phyloP scores from a whole-genome alignment of 2,888 invertebrate species.

The Andrena marginata region DNA sequence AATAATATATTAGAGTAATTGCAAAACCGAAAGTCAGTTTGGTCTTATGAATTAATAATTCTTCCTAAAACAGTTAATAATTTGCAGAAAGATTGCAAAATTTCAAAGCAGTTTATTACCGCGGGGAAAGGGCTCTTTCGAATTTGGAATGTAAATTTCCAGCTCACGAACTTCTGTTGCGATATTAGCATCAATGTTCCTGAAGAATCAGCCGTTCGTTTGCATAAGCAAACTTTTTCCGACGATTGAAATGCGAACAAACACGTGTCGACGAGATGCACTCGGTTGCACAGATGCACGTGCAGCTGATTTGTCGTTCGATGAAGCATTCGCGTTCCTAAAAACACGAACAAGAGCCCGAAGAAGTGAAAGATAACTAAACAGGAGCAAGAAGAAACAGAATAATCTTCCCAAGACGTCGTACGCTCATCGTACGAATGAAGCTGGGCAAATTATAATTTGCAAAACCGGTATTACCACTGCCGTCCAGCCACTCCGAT shows the following conservation, averaged over 20 bases:
- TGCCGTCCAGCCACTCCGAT: not conserved
- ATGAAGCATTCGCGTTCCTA: constrained; percentile 13
- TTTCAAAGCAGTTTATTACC: not conserved
- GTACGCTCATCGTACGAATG: constrained; percentile 12
- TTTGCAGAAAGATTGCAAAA: not conserved
- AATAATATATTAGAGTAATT: no score
- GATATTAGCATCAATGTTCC: not conserved
- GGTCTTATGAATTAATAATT: no score
- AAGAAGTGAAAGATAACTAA: not conserved
- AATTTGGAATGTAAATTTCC: not conserved
- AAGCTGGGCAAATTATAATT: constrained; percentile 24
- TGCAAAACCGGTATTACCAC: constrained; percentile 34
- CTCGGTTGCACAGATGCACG: constrained; percentile 15
- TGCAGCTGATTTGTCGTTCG: constrained; percentile 33
- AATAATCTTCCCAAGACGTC: constrained; percentile 20
- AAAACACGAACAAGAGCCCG: not conserved
- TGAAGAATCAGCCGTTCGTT: not conserved
- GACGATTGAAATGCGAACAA: constrained; percentile 37
- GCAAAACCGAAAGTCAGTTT: no score
- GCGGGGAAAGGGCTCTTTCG: not conserved
- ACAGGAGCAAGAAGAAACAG: constrained; percentile 14
- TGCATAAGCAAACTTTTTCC: constrained; percentile 6
- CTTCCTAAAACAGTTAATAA: no score
- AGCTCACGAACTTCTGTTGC: not conserved
- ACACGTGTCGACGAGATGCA: constrained; percentile 21